Evolutionary conservation across 1,140 invertebrate genomes (phyloP).

Genomic region (Lucilia sericata): DNA sequence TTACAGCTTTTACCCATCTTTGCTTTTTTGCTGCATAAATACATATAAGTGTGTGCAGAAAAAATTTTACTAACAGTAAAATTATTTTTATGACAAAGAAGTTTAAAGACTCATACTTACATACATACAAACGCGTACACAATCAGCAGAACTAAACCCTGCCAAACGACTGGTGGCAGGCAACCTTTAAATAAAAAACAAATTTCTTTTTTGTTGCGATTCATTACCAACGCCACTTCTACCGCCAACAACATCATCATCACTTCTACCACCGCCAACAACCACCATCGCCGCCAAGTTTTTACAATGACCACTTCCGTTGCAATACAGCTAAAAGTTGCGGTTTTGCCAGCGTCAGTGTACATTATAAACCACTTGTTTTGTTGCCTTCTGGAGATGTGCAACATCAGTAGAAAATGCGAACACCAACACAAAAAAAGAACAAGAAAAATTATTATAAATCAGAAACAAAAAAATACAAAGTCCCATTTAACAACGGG

Average conservation of each 20-base stretch:
- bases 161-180: slow-evolving; percentile 20
- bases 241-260: slow-evolving; percentile 24
- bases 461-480: not conserved
- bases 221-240: slow-evolving; percentile 13
- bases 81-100: slow-evolving; percentile 13
- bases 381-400: slow-evolving; percentile 38
- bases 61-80: not conserved
- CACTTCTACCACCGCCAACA: not conserved
- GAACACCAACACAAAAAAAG: not conserved
- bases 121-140: not conserved
- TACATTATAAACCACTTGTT: slow-evolving; percentile 32
- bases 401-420: slow-evolving; percentile 35
- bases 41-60: not conserved
- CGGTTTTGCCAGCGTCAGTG: slow-evolving; percentile 10
- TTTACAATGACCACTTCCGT: slow-evolving; percentile 43
- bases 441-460: not conserved
- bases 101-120: not conserved
- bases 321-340: slow-evolving; percentile 23
- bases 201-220: not conserved
- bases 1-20: not conserved
- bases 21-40: not conserved
- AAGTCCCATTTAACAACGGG: not conserved
- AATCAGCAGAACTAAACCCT: not conserved
- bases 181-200: slow-evolving; percentile 16
- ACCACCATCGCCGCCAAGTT: slow-evolving; percentile 31